Evolutionary conservation across 2,888 invertebrate species (phyloP).

Genomic region (Emmelina monodactyla): DNA sequence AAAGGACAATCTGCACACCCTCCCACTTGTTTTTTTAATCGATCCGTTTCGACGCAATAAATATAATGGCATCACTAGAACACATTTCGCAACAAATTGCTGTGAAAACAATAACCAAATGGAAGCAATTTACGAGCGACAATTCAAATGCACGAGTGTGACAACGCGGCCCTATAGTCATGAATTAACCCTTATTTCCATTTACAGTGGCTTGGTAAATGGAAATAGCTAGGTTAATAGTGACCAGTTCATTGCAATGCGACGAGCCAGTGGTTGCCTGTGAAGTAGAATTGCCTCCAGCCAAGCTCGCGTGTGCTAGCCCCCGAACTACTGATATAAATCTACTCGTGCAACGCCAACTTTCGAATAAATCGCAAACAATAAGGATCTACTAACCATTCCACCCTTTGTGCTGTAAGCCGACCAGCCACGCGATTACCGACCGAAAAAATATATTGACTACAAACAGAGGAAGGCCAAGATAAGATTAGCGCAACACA

Average conservation of each 20-base stretch:
- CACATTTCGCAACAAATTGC: too few species aligned
- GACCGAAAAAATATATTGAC: too few species aligned
- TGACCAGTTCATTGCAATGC: background rate
- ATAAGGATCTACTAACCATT: conserved; percentile 42
- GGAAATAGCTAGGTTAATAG: background rate
- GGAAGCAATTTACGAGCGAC: too few species aligned
- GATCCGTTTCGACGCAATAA: too few species aligned
- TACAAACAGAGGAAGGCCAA: too few species aligned
- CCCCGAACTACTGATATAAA: conserved; percentile 47
- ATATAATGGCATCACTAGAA: too few species aligned
- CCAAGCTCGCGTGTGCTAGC: conserved; percentile 35
- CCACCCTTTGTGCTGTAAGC: conserved; percentile 18
- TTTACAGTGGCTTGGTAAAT: background rate
- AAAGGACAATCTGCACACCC: too few species aligned
- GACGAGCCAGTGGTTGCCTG: background rate
- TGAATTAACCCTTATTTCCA: too few species aligned
- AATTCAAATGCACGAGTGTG: too few species aligned
- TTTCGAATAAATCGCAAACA: conserved; percentile 53
- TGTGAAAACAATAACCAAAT: too few species aligned
- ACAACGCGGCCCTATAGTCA: too few species aligned
- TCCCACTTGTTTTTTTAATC: background rate
- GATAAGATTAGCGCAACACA: too few species aligned
- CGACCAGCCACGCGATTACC: conserved; percentile 24
- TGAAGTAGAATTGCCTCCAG: conserved; percentile 3
- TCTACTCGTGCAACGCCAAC: conserved; percentile 46